Percentiles rank a stretch among this genome's conserved stretches.
Conservation (phyloP, 2,113 vertebrate genomes). For the Dolichallabes microphthalmus region DNA sequence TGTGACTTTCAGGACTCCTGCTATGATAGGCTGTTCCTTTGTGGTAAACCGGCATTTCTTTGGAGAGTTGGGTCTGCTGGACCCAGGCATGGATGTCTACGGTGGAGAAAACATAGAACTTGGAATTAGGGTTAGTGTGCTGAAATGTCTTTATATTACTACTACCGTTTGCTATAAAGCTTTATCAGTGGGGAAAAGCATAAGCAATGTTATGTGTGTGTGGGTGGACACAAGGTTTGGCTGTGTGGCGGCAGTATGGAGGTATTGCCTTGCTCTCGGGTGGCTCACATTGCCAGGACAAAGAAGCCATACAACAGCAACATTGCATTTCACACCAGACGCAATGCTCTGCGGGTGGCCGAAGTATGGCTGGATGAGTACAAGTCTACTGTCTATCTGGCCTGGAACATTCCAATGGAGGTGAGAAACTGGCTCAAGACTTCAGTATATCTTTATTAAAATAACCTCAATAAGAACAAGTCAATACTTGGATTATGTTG, state of each 20-base stretch:
- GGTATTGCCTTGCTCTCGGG: constrained; percentile 92
- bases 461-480: neutral
- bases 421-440: constrained; percentile 62
- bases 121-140: constrained; percentile 91
- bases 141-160: constrained; percentile 50
- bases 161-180: neutral
- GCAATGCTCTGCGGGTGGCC: constrained; percentile 91
- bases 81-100: constrained; percentile 96
- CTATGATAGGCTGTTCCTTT: constrained; percentile 98
- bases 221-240: constrained; percentile 81
- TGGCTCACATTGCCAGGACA: constrained; percentile 91
- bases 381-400: constrained; percentile 93
- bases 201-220: constrained; percentile 16
- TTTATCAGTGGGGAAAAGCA: neutral
- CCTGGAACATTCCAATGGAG: constrained; percentile 95
- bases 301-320: constrained; percentile 96
- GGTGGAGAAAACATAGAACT: constrained; percentile 98
- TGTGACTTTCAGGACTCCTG: constrained; percentile 79
- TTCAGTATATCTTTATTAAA: neutral
- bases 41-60: constrained; percentile 92
- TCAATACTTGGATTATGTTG: neutral
- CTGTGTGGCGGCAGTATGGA: constrained; percentile 98
- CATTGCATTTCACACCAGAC: constrained; percentile 91
- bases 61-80: constrained; percentile 89
- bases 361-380: constrained; percentile 98